phyloP scores from a whole-genome alignment of 92 coral and sea anemone species.

The Epizoanthus scotinus region DNA sequence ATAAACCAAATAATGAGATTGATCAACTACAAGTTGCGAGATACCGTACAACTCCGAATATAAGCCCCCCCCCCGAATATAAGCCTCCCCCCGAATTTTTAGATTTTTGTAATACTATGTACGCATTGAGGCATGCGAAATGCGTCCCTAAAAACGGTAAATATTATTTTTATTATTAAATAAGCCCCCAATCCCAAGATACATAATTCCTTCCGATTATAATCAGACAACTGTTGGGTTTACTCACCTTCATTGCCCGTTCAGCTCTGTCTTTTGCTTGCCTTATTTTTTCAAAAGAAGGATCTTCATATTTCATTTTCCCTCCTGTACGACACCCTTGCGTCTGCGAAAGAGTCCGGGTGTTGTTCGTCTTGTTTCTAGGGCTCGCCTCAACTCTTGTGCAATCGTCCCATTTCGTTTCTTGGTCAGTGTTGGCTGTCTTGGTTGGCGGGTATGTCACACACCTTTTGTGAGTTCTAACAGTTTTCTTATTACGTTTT shows the following conservation, averaged over 20 bases:
- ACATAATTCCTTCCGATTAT: too few species aligned
- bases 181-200: too few species aligned
- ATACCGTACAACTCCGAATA: too few species aligned
- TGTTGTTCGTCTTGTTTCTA: constrained; percentile 36
- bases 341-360: constrained; percentile 71
- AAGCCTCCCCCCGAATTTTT: too few species aligned
- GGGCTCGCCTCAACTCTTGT: constrained; percentile 50
- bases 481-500: constrained; percentile 35
- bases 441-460: constrained; percentile 59
- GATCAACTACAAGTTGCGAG: too few species aligned
- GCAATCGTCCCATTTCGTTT: constrained; percentile 59
- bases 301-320: constrained; percentile 76
- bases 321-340: constrained; percentile 45
- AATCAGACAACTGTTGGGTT: neutral
- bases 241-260: constrained; percentile 81
- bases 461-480: constrained; percentile 55
- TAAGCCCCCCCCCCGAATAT: too few species aligned
- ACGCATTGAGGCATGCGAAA: too few species aligned
- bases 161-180: too few species aligned
- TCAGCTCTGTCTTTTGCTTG: constrained; percentile 88
- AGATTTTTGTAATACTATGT: too few species aligned
- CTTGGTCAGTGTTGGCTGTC: constrained; percentile 44
- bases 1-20: too few species aligned
- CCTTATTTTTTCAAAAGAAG: constrained; percentile 83
- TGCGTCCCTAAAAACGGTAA: too few species aligned